phyloP scores from a whole-genome alignment of 2,888 invertebrate genomes.

The Macaria liturata region DNA sequence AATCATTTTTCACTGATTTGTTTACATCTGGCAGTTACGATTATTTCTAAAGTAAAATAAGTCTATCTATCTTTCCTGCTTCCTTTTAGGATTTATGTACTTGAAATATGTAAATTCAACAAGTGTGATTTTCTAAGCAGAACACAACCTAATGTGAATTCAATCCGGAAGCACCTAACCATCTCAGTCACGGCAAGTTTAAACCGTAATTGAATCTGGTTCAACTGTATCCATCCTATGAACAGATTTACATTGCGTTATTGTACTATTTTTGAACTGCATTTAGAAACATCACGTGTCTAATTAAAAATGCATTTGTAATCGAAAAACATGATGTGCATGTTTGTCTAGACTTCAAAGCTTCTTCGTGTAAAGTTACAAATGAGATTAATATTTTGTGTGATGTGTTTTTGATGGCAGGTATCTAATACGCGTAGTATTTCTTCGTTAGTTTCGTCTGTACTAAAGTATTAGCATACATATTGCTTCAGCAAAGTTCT shows the following conservation, averaged over 20 bases:
- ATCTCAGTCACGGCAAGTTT: slow-evolving; percentile 58
- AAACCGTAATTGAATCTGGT: slow-evolving; percentile 68
- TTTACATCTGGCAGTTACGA: no score
- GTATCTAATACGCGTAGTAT: background rate
- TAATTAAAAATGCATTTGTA: slow-evolving; percentile 18
- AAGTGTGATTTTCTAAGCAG: no score
- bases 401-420: slow-evolving; percentile 9
- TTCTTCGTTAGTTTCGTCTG: background rate
- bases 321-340: slow-evolving; percentile 3
- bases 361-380: background rate
- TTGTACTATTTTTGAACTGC: slow-evolving; percentile 19
- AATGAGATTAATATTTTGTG: background rate
- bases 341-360: slow-evolving; percentile 3
- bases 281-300: slow-evolving; percentile 1
- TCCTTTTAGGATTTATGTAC: no score
- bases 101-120: no score
- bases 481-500: background rate
- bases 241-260: slow-evolving; percentile 18
- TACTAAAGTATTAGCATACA: background rate
- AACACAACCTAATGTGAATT: no score
- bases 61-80: no score
- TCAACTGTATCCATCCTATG: slow-evolving; percentile 53
- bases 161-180: no score
- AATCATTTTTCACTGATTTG: no score
- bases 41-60: no score